These are phyloP conservation scores for Arothron firmamentum DNA, from an alignment of 2,113 vertebrate genomes.

Conservation along the genomic window DNA sequence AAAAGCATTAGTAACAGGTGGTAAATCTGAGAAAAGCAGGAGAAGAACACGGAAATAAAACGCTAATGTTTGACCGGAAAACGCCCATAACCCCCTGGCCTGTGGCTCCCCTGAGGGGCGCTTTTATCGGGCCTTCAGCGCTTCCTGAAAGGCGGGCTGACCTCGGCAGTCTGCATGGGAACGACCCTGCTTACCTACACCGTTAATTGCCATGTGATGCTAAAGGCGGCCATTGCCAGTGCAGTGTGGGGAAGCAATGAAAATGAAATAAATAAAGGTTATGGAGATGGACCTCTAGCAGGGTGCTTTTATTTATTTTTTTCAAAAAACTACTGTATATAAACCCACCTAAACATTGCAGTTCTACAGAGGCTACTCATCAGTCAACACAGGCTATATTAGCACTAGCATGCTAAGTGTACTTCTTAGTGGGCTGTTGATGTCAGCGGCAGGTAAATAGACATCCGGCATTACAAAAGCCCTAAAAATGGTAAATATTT, in stretches of 20 bases:
- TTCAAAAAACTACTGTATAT: constrained; percentile 24
- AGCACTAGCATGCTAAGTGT: constrained; percentile 54
- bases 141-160: constrained; percentile 33
- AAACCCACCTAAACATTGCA: constrained; percentile 50
- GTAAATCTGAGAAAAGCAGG: constrained; percentile 57
- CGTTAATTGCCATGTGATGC: constrained; percentile 52
- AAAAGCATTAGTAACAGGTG: constrained; percentile 70
- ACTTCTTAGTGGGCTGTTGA: constrained; percentile 48
- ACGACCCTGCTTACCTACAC: constrained; percentile 51
- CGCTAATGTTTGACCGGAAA: constrained; percentile 42
- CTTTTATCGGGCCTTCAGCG: constrained; percentile 18
- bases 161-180: constrained; percentile 61
- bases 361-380: constrained; percentile 3
- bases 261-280: constrained; percentile 51
- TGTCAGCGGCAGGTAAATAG: constrained; percentile 39
- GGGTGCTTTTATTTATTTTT: constrained; percentile 14
- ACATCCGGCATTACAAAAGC: constrained; percentile 38
- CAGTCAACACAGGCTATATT: constrained; percentile 49
- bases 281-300: constrained; percentile 50
- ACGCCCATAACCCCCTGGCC: constrained; percentile 29
- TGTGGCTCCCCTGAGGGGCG: constrained; percentile 18
- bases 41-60: constrained; percentile 59
- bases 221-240: constrained; percentile 51
- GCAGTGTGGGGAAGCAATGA: constrained; percentile 58
- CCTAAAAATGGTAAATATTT: constrained; percentile 34